Percentiles rank a stretch among this genome's conserved stretches.
These are phyloP conservation scores for Vanessa cardui DNA, from an alignment of 2,888 invertebrate species.

Conservation along the genomic window DNA sequence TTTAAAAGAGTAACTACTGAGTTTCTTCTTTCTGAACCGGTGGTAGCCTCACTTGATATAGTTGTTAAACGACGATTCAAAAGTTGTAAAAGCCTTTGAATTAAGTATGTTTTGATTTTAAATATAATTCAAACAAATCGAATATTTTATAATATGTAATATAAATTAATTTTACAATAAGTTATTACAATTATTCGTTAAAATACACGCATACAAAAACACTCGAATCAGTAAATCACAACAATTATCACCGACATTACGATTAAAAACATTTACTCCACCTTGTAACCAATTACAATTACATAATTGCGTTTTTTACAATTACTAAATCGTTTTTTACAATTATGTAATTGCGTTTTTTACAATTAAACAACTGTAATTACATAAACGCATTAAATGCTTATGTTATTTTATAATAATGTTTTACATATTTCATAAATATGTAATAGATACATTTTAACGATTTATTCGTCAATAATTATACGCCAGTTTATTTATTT, in stretches of 20 bases:
- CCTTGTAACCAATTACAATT: not conserved
- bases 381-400: constrained; percentile 15
- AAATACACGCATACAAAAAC: constrained; percentile 5
- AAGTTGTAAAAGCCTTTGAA: no score
- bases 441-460: not conserved
- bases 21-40: no score
- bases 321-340: not conserved
- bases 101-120: no score
- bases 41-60: no score
- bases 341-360: not conserved
- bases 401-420: not conserved
- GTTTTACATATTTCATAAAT: constrained; percentile 14
- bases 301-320: not conserved
- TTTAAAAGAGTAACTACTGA: no score
- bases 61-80: no score
- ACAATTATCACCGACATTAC: constrained; percentile 36
- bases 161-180: constrained; percentile 20
- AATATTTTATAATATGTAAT: not conserved
- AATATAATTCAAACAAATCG: not conserved
- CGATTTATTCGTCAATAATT: not conserved
- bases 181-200: constrained; percentile 22
- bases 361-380: constrained; percentile 8
- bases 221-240: constrained; percentile 35
- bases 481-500: no score
- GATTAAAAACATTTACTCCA: constrained; percentile 7